Conservation (phyloP, 2,113 vertebrate genomes). For the Cariama cristata region DNA sequence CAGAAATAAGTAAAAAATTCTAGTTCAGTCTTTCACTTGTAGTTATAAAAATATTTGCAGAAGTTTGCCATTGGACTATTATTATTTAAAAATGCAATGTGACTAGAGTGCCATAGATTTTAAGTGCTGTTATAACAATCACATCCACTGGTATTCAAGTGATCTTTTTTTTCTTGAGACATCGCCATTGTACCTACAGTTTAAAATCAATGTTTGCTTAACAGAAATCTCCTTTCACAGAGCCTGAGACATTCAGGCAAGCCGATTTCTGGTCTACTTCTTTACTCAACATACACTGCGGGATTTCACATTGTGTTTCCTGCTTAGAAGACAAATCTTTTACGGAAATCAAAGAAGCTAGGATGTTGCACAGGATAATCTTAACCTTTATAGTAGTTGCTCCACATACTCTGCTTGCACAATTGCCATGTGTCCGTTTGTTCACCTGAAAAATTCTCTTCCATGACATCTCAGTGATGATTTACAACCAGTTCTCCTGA, state of each 20-base stretch:
- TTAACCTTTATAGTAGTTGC: neutral
- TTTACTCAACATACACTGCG: neutral
- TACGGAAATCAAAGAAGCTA: neutral
- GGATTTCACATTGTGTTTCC: neutral
- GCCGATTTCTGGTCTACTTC: neutral
- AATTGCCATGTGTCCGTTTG: neutral
- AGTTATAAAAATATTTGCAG: neutral
- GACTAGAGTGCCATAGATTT: neutral
- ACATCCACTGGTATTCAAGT: neutral
- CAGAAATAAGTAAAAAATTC: neutral
- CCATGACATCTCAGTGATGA: neutral
- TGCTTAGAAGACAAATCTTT: neutral
- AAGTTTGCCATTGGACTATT: neutral
- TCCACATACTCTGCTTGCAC: neutral
- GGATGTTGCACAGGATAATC: too few relatives aligned
- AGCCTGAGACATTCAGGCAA: neutral
- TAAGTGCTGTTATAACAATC: neutral
- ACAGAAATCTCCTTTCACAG: neutral
- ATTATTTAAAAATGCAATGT: neutral
- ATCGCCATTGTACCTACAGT: neutral
- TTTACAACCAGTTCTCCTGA: neutral
- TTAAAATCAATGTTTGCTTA: neutral
- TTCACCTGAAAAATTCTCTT: neutral
- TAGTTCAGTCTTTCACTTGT: fast-evolving
- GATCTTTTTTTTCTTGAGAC: neutral